phyloP scores from a whole-genome alignment of 2,113 vertebrate species.

The Pseudorasbora parva region DNA sequence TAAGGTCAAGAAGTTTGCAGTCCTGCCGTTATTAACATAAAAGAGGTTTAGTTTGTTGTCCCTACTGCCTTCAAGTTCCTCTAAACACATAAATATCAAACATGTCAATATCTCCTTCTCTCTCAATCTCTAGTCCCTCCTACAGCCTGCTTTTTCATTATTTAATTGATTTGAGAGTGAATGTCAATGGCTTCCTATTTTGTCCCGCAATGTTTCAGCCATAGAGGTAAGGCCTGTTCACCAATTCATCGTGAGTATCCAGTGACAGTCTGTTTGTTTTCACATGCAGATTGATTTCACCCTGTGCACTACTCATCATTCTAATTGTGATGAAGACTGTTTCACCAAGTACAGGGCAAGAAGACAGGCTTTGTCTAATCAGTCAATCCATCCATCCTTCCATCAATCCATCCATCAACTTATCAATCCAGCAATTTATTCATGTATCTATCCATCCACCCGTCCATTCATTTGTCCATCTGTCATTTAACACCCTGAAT shows the following conservation, averaged over 20 bases:
- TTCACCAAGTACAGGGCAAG: slow-evolving; percentile 61
- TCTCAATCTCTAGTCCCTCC: slow-evolving; percentile 42
- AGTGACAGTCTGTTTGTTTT: slow-evolving; percentile 26
- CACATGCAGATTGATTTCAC: slow-evolving; percentile 17
- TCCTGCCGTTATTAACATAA: slow-evolving; percentile 1
- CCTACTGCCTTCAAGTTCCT: slow-evolving; percentile 44
- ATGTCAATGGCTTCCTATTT: slow-evolving; percentile 55
- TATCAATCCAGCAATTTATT: neutral
- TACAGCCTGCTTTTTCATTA: slow-evolving; percentile 53
- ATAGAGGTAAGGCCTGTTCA: neutral
- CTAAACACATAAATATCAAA: slow-evolving; percentile 67
- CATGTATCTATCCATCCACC: neutral
- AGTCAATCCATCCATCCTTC: neutral
- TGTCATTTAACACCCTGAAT: neutral
- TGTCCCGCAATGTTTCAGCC: slow-evolving; percentile 34
- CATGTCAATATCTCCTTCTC: slow-evolving; percentile 60
- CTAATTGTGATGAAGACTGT: slow-evolving; percentile 72
- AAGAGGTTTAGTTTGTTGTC: slow-evolving; percentile 32
- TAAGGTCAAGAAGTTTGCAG: slow-evolving; percentile 40
- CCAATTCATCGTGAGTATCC: slow-evolving; percentile 20
- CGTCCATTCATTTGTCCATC: neutral
- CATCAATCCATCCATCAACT: neutral
- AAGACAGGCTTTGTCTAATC: slow-evolving; percentile 1
- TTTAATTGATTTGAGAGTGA: slow-evolving; percentile 70
- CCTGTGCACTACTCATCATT: slow-evolving; percentile 48